Percentiles rank a stretch among this genome's conserved stretches.
Conservation (phyloP, 2,113 vertebrate species). For the Rana temporaria region DNA sequence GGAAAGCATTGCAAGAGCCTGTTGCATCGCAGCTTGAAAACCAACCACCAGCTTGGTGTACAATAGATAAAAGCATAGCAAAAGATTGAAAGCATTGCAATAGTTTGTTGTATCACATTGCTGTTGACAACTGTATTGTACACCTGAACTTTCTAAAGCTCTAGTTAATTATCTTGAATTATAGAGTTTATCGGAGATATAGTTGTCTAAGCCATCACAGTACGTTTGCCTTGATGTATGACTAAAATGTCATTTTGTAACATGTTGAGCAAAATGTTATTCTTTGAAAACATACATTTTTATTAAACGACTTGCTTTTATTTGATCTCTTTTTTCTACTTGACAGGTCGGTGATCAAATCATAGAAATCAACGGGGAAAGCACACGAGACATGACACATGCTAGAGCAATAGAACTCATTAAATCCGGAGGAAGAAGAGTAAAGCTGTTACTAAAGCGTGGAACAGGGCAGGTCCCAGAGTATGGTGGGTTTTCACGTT, state of each 20-base stretch:
- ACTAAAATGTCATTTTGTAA: conserved; percentile 57
- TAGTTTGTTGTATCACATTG: background rate
- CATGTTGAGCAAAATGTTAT: conserved; percentile 61
- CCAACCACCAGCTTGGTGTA: background rate
- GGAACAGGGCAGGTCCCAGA: conserved; percentile 97
- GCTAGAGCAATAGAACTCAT: conserved; percentile 96
- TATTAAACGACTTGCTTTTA: conserved; percentile 63
- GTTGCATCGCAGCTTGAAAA: background rate
- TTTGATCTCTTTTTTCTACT: conserved; percentile 65
- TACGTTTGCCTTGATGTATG: conserved; percentile 65
- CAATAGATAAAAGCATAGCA: background rate
- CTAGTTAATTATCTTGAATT: conserved; percentile 58
- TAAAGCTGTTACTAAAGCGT: conserved; percentile 91
- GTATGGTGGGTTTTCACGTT: conserved; percentile 85
- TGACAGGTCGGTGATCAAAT: conserved; percentile 97
- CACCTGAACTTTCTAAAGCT: conserved; percentile 56
- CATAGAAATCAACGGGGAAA: conserved; percentile 98
- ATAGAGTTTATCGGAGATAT: conserved; percentile 63
- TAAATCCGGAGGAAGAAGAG: conserved; percentile 93
- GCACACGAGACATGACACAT: conserved; percentile 96
- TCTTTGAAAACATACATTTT: conserved; percentile 62
- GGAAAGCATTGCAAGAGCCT: too few species aligned
- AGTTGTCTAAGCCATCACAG: conserved; percentile 60
- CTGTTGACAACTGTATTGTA: conserved; percentile 47
- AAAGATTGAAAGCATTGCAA: conserved; percentile 39